Evolutionary conservation across 2,888 invertebrate genomes (phyloP).

Genomic region (Oligia latruncula): DNA sequence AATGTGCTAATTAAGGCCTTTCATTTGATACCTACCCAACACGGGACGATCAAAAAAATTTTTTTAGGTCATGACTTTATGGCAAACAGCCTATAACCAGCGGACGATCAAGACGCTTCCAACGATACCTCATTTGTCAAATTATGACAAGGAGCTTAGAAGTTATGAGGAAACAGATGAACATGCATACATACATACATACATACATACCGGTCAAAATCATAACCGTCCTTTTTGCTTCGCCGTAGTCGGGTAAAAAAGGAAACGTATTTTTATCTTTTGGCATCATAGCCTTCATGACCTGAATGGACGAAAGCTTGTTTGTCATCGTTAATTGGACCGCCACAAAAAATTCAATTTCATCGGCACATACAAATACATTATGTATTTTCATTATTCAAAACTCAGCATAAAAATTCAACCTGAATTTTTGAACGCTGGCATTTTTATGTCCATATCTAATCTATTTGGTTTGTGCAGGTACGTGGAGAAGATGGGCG

Average conservation of each 20-base stretch:
- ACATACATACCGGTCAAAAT: too few relatives aligned
- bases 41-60: too few relatives aligned
- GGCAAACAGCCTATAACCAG: too few relatives aligned
- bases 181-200: too few relatives aligned
- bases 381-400: constrained; percentile 6
- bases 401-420: constrained; percentile 32
- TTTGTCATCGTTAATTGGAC: constrained; percentile 35
- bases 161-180: too few relatives aligned
- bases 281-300: background rate
- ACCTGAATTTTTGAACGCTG: constrained; percentile 31
- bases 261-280: background rate
- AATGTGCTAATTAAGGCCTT: too few relatives aligned
- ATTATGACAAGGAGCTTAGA: too few relatives aligned
- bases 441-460: background rate
- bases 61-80: too few relatives aligned
- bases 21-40: too few relatives aligned
- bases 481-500: constrained; percentile 96
- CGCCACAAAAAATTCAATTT: constrained; percentile 24
- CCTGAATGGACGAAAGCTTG: background rate
- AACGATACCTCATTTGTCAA: too few relatives aligned
- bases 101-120: too few relatives aligned
- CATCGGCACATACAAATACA: background rate
- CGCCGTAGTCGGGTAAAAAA: background rate
- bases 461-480: constrained; percentile 68
- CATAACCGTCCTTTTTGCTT: too few relatives aligned